Evolutionary conservation across 2,888 invertebrate genomes (phyloP).

Genomic region (Campoplex capitator): DNA sequence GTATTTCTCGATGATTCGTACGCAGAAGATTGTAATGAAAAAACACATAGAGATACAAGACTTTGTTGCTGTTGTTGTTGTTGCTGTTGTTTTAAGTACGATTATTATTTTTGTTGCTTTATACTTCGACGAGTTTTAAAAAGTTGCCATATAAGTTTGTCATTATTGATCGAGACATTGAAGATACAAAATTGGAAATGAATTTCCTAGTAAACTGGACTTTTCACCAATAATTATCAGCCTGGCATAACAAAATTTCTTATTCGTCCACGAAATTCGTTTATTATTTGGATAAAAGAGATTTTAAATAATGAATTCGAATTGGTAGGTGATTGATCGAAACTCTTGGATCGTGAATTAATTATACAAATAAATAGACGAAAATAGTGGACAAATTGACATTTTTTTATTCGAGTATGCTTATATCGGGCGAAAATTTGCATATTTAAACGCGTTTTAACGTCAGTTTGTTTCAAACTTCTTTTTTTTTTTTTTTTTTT

Average conservation of each 20-base stretch:
- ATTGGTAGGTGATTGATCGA: background rate
- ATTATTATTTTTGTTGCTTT: background rate
- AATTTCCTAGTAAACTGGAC: background rate
- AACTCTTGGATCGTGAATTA: background rate
- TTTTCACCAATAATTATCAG: background rate
- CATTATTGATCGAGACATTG: constrained; percentile 45
- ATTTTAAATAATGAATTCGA: background rate
- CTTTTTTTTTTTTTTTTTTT: background rate
- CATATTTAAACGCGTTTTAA: background rate
- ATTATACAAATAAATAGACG: background rate
- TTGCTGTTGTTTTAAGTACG: no score
- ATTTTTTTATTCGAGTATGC: background rate
- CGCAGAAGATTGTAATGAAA: constrained; percentile 8
- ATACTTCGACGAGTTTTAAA: background rate
- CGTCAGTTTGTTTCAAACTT: background rate
- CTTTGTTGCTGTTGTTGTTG: no score
- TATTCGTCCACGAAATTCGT: background rate
- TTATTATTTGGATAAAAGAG: background rate
- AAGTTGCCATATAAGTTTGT: background rate
- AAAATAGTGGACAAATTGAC: background rate
- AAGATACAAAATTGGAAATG: constrained; percentile 50
- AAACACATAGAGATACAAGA: constrained; percentile 35
- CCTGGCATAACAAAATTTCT: background rate
- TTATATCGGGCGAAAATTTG: background rate
- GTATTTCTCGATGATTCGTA: constrained; percentile 43